These are phyloP conservation scores for Onychomys torridus DNA, from an alignment of 2,797 vertebrate species.

Conservation along the genomic window DNA sequence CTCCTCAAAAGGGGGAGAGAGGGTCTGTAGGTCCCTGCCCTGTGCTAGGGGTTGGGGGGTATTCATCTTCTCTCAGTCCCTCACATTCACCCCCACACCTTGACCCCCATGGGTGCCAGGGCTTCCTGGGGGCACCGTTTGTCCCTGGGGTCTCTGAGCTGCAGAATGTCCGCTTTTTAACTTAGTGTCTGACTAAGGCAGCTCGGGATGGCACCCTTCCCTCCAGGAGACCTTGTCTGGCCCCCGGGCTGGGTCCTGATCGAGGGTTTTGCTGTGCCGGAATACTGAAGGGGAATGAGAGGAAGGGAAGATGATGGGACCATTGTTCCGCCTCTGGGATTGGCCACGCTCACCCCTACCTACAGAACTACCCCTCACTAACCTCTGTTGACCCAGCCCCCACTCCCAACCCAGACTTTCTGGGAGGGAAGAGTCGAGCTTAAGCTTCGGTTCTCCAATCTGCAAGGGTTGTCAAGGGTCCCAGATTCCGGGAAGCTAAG, in stretches of 20 bases:
- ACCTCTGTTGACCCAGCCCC: not conserved
- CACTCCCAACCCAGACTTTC: constrained; percentile 17
- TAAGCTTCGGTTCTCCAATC: not conserved
- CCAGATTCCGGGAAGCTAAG: not conserved
- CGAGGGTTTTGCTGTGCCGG: constrained; percentile 11
- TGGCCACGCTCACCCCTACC: not conserved
- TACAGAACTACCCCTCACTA: not conserved
- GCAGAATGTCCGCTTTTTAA: constrained; percentile 16
- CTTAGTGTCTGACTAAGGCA: constrained; percentile 33
- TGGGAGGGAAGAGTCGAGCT: not conserved
- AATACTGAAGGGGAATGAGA: not conserved
- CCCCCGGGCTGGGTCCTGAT: not conserved
- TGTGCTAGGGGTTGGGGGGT: not conserved
- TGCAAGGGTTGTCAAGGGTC: not conserved
- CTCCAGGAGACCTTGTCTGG: not conserved
- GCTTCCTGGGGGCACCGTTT: not conserved
- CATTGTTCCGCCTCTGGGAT: not conserved
- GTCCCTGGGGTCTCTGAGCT: not conserved
- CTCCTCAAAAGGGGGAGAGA: not conserved
- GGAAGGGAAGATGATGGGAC: not conserved
- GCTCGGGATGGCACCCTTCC: not conserved
- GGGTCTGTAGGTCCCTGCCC: not conserved
- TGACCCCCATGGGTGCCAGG: not conserved
- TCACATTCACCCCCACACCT: not conserved
- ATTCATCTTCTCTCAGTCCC: not conserved